Evolutionary conservation across 2,888 invertebrate genomes (phyloP).

Genomic region (Drosophila villosipedis): DNA sequence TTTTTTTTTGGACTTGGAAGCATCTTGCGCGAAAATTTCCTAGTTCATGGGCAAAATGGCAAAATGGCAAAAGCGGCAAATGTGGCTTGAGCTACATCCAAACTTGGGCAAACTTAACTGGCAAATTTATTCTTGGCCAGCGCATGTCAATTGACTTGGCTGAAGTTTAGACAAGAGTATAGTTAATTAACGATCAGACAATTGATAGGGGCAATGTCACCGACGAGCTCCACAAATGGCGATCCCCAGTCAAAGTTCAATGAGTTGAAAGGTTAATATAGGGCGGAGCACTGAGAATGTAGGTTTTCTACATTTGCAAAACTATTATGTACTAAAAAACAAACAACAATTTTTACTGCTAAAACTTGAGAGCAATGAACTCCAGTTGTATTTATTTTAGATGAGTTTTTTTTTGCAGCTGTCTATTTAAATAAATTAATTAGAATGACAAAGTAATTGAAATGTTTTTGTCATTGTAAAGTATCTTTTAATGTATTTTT

Average conservation of each 20-base stretch:
- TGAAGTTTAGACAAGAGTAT: conserved; percentile 48
- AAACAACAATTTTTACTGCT: background rate
- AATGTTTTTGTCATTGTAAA: background rate
- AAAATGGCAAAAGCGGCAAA: conserved; percentile 2
- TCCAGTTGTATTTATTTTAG: background rate
- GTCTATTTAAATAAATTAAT: background rate
- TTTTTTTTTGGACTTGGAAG: conserved; percentile 43
- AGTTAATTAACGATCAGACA: conserved; percentile 53
- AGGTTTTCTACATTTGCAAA: background rate
- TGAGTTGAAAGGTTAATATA: conserved; percentile 32
- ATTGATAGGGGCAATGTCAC: conserved; percentile 45
- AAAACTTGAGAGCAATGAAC: background rate
- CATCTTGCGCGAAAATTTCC: conserved; percentile 59
- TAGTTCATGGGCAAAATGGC: conserved; percentile 27
- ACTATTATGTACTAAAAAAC: background rate
- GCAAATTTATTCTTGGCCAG: conserved; percentile 51
- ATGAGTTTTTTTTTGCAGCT: background rate
- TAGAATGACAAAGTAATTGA: background rate
- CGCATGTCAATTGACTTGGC: conserved; percentile 56
- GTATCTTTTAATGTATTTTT: background rate
- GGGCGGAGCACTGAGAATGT: background rate
- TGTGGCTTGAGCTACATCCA: conserved; percentile 1
- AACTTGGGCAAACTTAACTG: conserved; percentile 43
- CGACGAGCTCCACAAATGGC: conserved; percentile 25
- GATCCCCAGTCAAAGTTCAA: conserved; percentile 42